These are phyloP conservation scores for Ferdinandea cuprea DNA, from an alignment of 2,888 invertebrate species.

Conservation along the genomic window DNA sequence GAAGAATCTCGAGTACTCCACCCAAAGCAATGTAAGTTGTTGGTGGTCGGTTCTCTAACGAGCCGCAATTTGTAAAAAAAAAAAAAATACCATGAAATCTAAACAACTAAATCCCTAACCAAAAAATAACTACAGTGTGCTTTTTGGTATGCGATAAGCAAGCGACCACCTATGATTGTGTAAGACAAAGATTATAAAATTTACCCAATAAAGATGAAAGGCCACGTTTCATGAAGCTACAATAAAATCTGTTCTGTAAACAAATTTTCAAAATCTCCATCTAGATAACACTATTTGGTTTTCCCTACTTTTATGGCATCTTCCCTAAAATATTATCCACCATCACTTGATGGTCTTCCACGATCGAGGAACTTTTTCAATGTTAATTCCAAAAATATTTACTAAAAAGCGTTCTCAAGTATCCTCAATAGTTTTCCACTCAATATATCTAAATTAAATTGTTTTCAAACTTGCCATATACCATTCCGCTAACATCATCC, in stretches of 20 bases:
- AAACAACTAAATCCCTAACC: no score
- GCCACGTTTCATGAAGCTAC: neutral
- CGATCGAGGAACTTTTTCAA: neutral
- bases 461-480: conserved; percentile 55
- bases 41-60: no score
- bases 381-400: neutral
- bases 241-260: neutral
- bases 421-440: conserved; percentile 62
- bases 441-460: conserved; percentile 59
- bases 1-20: no score
- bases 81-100: no score
- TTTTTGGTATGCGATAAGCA: no score
- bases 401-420: conserved; percentile 46
- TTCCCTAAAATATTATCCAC: no score
- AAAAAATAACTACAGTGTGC: no score
- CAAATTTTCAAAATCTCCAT: neutral
- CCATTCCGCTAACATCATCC: conserved; percentile 55
- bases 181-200: neutral
- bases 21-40: no score
- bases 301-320: no score
- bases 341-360: neutral
- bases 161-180: no score
- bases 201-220: neutral
- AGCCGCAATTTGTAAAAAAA: no score
- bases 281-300: no score